Percentiles rank a stretch among this genome's conserved stretches.
Evolutionary conservation across 2,888 invertebrate genomes (phyloP).

Genomic region (Drosophila anomelani): DNA sequence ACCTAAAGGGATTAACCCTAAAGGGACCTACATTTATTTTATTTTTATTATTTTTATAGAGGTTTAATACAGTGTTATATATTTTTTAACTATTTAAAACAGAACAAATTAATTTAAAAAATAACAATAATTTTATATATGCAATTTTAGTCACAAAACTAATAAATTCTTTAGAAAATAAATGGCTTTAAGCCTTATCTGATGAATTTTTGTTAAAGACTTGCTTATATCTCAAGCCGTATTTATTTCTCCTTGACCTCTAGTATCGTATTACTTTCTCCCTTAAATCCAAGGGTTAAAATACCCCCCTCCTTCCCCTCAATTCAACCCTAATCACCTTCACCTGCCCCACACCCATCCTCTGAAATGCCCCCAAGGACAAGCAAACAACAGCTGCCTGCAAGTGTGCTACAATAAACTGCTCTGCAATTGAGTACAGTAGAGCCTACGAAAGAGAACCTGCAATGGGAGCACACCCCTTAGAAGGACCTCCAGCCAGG

Average conservation of each 20-base stretch:
- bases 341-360: slow-evolving; percentile 36
- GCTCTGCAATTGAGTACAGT: slow-evolving; percentile 35
- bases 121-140: too few species aligned
- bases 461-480: too few species aligned
- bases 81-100: background rate
- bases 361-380: slow-evolving; percentile 37
- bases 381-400: slow-evolving; percentile 60
- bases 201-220: accelerated
- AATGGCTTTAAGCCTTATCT: background rate
- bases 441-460: background rate
- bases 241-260: background rate
- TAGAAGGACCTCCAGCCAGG: background rate
- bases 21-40: accelerated
- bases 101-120: background rate
- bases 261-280: background rate
- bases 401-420: slow-evolving; percentile 77
- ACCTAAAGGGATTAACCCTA: slow-evolving; percentile 22
- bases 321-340: slow-evolving; percentile 39
- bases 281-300: slow-evolving; percentile 14
- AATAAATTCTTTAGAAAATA: background rate
- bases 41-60: background rate
- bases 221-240: background rate
- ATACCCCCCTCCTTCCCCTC: slow-evolving; percentile 34
- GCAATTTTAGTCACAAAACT: background rate
- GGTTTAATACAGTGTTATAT: background rate